Evolutionary conservation across 2,797 vertebrate species (phyloP).

Genomic region (Sciurus vulgaris): DNA sequence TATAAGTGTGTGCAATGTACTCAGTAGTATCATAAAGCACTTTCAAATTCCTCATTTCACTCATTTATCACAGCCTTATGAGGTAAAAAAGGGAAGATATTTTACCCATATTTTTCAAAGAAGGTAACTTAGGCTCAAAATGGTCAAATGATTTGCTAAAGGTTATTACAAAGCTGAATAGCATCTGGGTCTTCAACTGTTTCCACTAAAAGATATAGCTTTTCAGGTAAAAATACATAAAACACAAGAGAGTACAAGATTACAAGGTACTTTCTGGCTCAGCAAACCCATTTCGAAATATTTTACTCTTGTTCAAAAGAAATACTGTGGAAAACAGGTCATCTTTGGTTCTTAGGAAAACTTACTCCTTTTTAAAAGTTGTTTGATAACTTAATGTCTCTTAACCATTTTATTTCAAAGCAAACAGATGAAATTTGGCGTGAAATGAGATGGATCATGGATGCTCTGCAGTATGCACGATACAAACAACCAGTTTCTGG

Average conservation of each 20-base stretch:
- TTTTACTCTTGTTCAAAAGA: conserved; percentile 52
- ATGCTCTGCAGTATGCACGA: conserved; percentile 95
- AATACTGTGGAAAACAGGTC: conserved; percentile 19
- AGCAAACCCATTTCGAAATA: conserved; percentile 31
- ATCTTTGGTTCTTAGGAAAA: conserved; percentile 37
- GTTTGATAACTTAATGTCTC: conserved; percentile 56
- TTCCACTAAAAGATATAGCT: conserved; percentile 5
- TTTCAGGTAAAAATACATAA: conserved; percentile 17
- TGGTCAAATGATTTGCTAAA: conserved; percentile 27
- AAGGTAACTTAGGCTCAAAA: conserved; percentile 5
- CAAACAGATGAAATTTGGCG: conserved; percentile 94
- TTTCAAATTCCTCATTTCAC: conserved; percentile 43
- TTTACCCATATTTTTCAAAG: conserved; percentile 50
- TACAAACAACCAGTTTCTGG: conserved; percentile 94
- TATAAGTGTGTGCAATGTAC: not conserved
- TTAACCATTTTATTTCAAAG: conserved; percentile 83
- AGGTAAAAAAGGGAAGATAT: not conserved
- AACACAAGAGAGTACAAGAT: conserved; percentile 24
- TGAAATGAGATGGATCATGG: conserved; percentile 95
- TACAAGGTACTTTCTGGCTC: conserved; percentile 29
- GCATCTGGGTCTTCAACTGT: conserved; percentile 3
- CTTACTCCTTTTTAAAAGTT: not conserved
- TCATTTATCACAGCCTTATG: not conserved
- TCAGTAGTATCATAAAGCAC: not conserved
- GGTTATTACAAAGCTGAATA: not conserved